These are phyloP conservation scores for Taurulus bubalis DNA, from an alignment of 2,113 vertebrate genomes.

Conservation along the genomic window DNA sequence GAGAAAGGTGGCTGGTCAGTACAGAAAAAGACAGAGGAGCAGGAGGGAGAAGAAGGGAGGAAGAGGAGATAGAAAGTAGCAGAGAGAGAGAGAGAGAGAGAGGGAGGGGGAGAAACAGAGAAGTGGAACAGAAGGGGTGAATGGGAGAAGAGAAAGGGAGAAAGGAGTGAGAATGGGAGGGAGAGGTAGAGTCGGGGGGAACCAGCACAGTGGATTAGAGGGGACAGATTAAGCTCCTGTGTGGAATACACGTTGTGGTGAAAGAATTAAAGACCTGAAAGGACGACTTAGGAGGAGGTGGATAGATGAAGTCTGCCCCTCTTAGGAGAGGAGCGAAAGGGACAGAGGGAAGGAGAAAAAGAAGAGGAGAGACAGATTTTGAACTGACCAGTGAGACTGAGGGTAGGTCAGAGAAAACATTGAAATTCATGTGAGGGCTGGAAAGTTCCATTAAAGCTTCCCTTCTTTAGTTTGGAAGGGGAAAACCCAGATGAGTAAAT, in stretches of 20 bases:
- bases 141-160: slow-evolving; percentile 56
- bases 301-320: slow-evolving; percentile 64
- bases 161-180: slow-evolving; percentile 56
- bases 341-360: slow-evolving; percentile 35
- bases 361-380: slow-evolving; percentile 39
- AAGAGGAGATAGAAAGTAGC: slow-evolving; percentile 49
- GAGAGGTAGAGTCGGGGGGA: slow-evolving; percentile 53
- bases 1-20: slow-evolving; percentile 70
- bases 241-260: slow-evolving; percentile 77
- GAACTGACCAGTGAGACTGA: slow-evolving; percentile 32
- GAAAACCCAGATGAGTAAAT: slow-evolving; percentile 62
- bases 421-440: slow-evolving; percentile 67
- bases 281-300: slow-evolving; percentile 68
- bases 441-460: slow-evolving; percentile 72
- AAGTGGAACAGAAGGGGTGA: slow-evolving; percentile 62
- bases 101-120: slow-evolving; percentile 41
- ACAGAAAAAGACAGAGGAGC: slow-evolving; percentile 62
- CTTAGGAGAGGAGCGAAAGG: slow-evolving; percentile 36
- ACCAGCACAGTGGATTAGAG: slow-evolving; percentile 80
- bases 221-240: slow-evolving; percentile 81
- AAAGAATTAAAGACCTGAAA: slow-evolving; percentile 79
- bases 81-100: slow-evolving; percentile 11
- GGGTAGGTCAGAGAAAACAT: slow-evolving; percentile 59
- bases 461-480: slow-evolving; percentile 43
- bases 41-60: slow-evolving; percentile 27